These are phyloP conservation scores for Drosophila murphyi DNA, from an alignment of 1,140 invertebrate genomes.

Conservation along the genomic window DNA sequence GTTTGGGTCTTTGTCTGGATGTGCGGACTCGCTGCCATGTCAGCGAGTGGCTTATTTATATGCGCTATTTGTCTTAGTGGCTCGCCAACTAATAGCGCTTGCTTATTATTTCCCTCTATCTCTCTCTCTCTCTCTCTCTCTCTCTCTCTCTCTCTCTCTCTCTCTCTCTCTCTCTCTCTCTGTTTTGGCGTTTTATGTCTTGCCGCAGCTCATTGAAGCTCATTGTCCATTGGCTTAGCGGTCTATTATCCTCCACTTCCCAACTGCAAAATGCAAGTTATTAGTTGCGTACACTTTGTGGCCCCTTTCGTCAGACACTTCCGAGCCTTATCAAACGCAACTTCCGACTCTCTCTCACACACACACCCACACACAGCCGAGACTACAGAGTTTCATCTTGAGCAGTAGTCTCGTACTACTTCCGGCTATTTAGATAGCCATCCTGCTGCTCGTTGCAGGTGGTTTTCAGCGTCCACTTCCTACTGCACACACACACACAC, in stretches of 20 bases:
- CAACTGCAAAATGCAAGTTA: slow-evolving; percentile 13
- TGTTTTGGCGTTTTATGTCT: slow-evolving; percentile 31
- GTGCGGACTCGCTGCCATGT: slow-evolving; percentile 8
- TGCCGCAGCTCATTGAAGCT: slow-evolving; percentile 52
- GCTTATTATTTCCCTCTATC: slow-evolving; percentile 14
- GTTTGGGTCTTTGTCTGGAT: not conserved
- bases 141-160: not conserved
- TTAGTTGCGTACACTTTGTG: slow-evolving; percentile 41
- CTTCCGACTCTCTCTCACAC: slow-evolving; percentile 66
- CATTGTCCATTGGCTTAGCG: slow-evolving; percentile 48
- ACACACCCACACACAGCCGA: slow-evolving; percentile 31
- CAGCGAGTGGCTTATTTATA: slow-evolving; percentile 74
- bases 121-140: slow-evolving; percentile 2
- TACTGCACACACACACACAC: slow-evolving; percentile 17
- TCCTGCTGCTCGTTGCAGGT: slow-evolving; percentile 68
- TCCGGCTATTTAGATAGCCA: slow-evolving; percentile 75
- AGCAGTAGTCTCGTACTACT: slow-evolving; percentile 44
- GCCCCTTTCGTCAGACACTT: slow-evolving; percentile 44
- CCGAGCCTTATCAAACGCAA: slow-evolving; percentile 69
- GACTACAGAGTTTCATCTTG: slow-evolving; percentile 39
- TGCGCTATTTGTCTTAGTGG: slow-evolving; percentile 78
- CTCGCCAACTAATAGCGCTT: slow-evolving; percentile 72
- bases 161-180: not conserved
- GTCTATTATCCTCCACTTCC: slow-evolving; percentile 17
- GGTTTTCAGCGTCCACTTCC: slow-evolving; percentile 55